A percentile compares a stretch with the other conserved stretches of the same genome.
These are phyloP conservation scores for Philaethria dido DNA, from an alignment of 2,888 invertebrate species.

Conservation along the genomic window DNA sequence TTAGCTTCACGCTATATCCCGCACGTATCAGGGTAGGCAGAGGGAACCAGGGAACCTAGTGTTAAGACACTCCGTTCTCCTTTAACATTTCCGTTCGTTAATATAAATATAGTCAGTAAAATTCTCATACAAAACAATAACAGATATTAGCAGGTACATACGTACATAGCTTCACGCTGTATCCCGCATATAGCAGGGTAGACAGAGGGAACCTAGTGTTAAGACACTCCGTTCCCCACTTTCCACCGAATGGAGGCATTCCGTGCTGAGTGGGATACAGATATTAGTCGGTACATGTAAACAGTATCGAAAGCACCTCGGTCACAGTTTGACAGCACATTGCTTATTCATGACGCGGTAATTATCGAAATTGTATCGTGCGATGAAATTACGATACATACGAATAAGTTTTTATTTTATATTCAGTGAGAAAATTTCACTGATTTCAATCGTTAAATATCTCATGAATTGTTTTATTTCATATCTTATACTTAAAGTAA, in stretches of 20 bases:
- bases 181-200: too few relatives aligned
- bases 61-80: too few relatives aligned
- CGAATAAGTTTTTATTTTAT: slow-evolving; percentile 45
- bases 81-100: too few relatives aligned
- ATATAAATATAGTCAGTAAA: background rate
- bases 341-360: slow-evolving; percentile 69
- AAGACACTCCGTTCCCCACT: too few relatives aligned
- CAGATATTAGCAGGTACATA: slow-evolving; percentile 21
- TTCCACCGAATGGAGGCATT: too few relatives aligned
- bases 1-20: too few relatives aligned
- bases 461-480: background rate
- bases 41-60: too few relatives aligned
- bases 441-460: slow-evolving; percentile 30
- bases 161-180: too few relatives aligned
- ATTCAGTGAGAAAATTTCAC: slow-evolving; percentile 46
- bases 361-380: slow-evolving; percentile 65
- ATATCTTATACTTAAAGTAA: background rate
- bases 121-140: background rate
- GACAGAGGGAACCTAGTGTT: too few relatives aligned
- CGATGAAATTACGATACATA: slow-evolving; percentile 54
- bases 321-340: slow-evolving; percentile 59
- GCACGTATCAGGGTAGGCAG: too few relatives aligned
- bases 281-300: slow-evolving; percentile 29
- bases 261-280: too few relatives aligned
- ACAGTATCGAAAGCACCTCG: slow-evolving; percentile 30